Percentiles rank a stretch among this genome's conserved stretches.
These are phyloP conservation scores for Vipera ursinii DNA, from an alignment of 2,797 vertebrate genomes.

Conservation along the genomic window DNA sequence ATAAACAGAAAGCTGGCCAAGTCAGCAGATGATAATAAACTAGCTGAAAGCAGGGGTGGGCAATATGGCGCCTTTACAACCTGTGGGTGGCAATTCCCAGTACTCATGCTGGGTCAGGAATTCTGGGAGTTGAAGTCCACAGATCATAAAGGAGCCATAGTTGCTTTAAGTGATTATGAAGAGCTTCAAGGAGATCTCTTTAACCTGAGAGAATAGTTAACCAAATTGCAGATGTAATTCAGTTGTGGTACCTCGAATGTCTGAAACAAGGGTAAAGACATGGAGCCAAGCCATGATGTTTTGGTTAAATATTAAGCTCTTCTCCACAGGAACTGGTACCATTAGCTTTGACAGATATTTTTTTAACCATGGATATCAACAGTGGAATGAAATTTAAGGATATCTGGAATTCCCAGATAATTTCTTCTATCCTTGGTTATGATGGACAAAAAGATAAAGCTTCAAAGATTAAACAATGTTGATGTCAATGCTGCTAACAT, in stretches of 20 bases:
- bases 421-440: neutral
- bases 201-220: neutral
- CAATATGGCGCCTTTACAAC: neutral
- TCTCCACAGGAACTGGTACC: neutral
- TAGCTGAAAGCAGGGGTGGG: neutral
- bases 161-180: neutral
- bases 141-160: neutral
- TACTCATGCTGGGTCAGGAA: neutral
- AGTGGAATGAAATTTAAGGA: neutral
- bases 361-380: neutral
- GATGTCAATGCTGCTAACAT: neutral
- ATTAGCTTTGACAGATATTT: neutral
- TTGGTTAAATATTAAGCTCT: neutral
- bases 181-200: neutral
- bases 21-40: neutral
- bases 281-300: neutral
- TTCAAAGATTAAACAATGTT: neutral
- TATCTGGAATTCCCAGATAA: neutral
- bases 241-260: neutral
- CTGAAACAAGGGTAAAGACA: neutral
- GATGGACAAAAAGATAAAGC: neutral
- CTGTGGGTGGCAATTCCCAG: neutral
- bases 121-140: neutral
- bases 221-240: neutral
- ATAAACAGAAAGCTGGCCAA: neutral